Conservation (phyloP, 2,113 vertebrate species). For the Campylorhamphus procurvoides region DNA sequence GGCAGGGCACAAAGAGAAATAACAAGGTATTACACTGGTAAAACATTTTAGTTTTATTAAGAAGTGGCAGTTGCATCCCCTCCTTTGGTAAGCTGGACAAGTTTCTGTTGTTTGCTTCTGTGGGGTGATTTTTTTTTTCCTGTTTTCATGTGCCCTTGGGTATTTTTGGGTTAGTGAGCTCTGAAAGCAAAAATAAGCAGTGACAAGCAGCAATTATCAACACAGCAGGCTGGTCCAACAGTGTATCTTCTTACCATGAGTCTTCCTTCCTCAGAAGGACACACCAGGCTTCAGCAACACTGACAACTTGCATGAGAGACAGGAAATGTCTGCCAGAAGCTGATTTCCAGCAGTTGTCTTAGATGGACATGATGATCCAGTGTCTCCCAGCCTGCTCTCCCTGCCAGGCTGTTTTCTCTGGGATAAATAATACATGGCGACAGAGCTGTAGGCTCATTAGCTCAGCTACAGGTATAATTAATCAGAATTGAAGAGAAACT, state of each 20-base stretch:
- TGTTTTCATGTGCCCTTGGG: neutral
- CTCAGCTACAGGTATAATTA: neutral
- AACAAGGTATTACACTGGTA: neutral
- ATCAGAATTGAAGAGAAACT: neutral
- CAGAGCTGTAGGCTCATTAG: neutral
- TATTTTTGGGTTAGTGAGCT: slow-evolving; percentile 24
- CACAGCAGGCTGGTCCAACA: neutral
- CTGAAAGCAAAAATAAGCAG: neutral
- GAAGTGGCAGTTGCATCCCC: neutral
- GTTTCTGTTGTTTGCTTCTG: neutral
- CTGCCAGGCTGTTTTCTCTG: neutral
- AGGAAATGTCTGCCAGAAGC: slow-evolving; percentile 40
- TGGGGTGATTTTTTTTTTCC: fast-evolving
- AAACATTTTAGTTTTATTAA: neutral
- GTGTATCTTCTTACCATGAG: neutral
- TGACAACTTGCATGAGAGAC: neutral
- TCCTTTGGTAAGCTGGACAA: neutral
- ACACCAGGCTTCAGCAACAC: neutral
- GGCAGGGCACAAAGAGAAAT: neutral
- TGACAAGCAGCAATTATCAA: slow-evolving; percentile 33
- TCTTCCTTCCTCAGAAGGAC: slow-evolving; percentile 41
- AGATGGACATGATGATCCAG: neutral
- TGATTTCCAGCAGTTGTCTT: neutral
- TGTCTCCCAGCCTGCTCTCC: neutral
- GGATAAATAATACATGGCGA: neutral